A percentile compares a stretch with the other conserved stretches of the same genome.
Evolutionary conservation across 2,888 invertebrate genomes (phyloP).

Genomic region (Itoplectis maculator): DNA sequence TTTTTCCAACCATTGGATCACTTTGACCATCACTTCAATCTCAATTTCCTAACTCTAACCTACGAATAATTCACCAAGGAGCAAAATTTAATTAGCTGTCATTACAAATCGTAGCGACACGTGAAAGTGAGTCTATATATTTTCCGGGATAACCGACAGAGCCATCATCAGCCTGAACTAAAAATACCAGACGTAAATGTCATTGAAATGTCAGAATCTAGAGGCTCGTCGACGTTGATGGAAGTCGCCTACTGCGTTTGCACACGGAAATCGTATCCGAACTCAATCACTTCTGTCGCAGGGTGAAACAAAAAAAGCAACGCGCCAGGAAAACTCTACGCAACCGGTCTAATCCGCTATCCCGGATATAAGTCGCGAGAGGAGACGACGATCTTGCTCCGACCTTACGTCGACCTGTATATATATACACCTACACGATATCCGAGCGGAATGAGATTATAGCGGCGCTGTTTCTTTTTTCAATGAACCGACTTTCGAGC

Average conservation of each 20-base stretch:
- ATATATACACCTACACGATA: too few species aligned
- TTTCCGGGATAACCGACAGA: not conserved
- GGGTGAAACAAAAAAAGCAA: conserved; percentile 17
- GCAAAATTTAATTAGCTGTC: not conserved
- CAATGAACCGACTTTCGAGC: conserved; percentile 43
- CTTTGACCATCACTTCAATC: too few species aligned
- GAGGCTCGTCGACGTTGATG: not conserved
- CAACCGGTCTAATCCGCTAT: conserved; percentile 30
- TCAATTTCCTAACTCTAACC: too few species aligned
- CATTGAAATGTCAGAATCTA: conserved; percentile 10
- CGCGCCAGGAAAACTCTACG: not conserved
- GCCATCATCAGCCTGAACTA: not conserved
- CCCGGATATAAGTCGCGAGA: conserved; percentile 13
- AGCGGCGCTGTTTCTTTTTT: conserved; percentile 42
- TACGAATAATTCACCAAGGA: too few species aligned
- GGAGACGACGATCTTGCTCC: not conserved
- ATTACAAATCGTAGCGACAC: not conserved
- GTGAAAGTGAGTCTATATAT: not conserved
- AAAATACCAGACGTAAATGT: not conserved
- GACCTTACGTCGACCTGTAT: not conserved
- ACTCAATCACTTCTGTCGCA: not conserved
- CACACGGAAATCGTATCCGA: not conserved
- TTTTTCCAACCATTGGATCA: too few species aligned
- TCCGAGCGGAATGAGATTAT: conserved; percentile 56
- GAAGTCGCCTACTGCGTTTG: conserved; percentile 1